Percentiles rank a stretch among this genome's conserved stretches.
phyloP scores from a whole-genome alignment of 2,113 vertebrate genomes.

The Rhineura floridana region DNA sequence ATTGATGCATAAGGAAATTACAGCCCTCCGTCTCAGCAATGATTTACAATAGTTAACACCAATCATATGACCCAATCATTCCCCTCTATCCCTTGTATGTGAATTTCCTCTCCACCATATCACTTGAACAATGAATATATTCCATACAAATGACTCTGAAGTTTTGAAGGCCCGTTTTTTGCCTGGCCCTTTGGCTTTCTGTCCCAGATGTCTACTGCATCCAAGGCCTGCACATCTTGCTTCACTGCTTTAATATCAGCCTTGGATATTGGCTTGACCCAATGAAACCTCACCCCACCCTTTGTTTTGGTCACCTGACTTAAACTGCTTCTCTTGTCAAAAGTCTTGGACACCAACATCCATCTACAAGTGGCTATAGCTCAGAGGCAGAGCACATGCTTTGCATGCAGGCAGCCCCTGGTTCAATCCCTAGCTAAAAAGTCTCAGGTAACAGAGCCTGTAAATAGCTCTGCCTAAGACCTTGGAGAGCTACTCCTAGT shows the following conservation, averaged over 20 bases:
- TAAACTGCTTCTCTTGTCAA: not conserved
- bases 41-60: not conserved
- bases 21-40: too few species aligned
- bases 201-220: not conserved
- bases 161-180: not conserved
- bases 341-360: slow-evolving; percentile 1
- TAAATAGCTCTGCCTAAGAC: not conserved
- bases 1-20: too few species aligned
- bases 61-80: not conserved
- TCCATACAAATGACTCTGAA: not conserved
- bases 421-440: not conserved
- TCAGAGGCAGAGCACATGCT: not conserved
- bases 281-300: not conserved
- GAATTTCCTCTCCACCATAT: not conserved
- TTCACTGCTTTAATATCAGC: not conserved
- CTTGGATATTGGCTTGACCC: not conserved
- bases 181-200: not conserved
- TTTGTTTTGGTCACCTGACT: not conserved
- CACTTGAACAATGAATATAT: not conserved
- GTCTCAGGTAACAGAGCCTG: not conserved
- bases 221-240: not conserved
- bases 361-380: not conserved
- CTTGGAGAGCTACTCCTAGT: not conserved
- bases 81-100: not conserved
- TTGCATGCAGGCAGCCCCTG: not conserved